These are phyloP conservation scores for Zelostemma sp. DNA, from an alignment of 1,140 invertebrate species.

Conservation along the genomic window DNA sequence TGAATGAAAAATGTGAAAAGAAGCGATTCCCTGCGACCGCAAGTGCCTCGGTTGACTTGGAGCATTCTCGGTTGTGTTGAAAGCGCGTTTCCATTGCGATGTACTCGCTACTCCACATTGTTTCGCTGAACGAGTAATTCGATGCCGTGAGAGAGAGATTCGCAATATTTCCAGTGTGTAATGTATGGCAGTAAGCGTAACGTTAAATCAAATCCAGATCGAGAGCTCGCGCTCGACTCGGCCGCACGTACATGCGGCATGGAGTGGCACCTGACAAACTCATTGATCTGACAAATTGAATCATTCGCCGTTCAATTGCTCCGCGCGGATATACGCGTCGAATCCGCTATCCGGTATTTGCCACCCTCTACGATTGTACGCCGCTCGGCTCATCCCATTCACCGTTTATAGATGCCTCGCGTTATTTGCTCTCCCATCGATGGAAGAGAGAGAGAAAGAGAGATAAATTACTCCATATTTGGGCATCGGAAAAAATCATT, in stretches of 20 bases:
- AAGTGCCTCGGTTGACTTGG: conserved; percentile 47
- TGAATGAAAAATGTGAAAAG: conserved; percentile 38
- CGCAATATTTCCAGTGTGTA: conserved; percentile 68
- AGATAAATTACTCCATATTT: too few relatives aligned
- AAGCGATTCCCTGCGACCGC: conserved; percentile 41
- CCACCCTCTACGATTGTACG: conserved; percentile 44
- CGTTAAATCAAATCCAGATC: conserved; percentile 70
- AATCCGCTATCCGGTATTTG: conserved; percentile 58
- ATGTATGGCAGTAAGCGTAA: conserved; percentile 65
- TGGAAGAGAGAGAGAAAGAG: too few relatives aligned
- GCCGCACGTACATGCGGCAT: conserved; percentile 54
- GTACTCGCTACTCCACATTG: conserved; percentile 53
- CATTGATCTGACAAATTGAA: conserved; percentile 71
- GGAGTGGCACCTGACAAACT: conserved; percentile 70
- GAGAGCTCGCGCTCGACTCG: conserved; percentile 58
- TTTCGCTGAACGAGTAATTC: conserved; percentile 61
- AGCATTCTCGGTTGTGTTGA: conserved; percentile 48
- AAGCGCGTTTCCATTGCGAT: conserved; percentile 44
- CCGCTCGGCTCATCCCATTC: conserved; percentile 30
- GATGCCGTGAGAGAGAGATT: conserved; percentile 62
- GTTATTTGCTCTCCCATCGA: too few relatives aligned
- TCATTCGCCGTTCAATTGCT: conserved; percentile 71
- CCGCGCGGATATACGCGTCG: conserved; percentile 57
- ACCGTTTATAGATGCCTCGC: background rate
- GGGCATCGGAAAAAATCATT: background rate